Evolutionary conservation across 2,113 vertebrate species (phyloP).

Genomic region (Nycticorax nycticorax): DNA sequence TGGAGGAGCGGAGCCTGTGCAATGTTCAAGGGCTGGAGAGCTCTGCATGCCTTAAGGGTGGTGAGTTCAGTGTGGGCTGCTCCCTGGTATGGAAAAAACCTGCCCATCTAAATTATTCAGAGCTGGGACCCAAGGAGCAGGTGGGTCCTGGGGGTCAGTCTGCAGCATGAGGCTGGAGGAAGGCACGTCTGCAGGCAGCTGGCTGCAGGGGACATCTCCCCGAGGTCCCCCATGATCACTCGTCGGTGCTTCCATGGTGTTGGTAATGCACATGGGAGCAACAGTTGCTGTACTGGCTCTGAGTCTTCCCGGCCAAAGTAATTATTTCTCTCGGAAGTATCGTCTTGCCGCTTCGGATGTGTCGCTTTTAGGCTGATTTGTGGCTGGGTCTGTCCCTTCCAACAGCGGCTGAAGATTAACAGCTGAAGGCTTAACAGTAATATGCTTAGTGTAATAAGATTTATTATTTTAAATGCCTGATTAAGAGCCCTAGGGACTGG

Average conservation of each 20-base stretch:
- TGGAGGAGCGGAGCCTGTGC: neutral
- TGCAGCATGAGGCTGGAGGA: neutral
- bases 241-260: neutral
- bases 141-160: neutral
- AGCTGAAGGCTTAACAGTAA: slow-evolving; percentile 53
- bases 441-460: slow-evolving; percentile 53
- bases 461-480: slow-evolving; percentile 60
- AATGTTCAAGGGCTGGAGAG: neutral
- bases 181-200: neutral
- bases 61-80: neutral
- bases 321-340: neutral
- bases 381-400: neutral
- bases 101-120: neutral
- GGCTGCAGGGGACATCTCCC: neutral
- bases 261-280: neutral
- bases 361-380: neutral
- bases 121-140: neutral
- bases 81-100: neutral
- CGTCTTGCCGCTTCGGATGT: neutral
- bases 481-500: slow-evolving; percentile 23
- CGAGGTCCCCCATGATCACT: neutral
- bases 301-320: neutral
- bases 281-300: neutral
- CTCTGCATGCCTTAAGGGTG: neutral
- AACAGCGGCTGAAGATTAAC: neutral